phyloP scores from a whole-genome alignment of 1,140 invertebrate genomes.

The Aphelenchoides avenae region DNA sequence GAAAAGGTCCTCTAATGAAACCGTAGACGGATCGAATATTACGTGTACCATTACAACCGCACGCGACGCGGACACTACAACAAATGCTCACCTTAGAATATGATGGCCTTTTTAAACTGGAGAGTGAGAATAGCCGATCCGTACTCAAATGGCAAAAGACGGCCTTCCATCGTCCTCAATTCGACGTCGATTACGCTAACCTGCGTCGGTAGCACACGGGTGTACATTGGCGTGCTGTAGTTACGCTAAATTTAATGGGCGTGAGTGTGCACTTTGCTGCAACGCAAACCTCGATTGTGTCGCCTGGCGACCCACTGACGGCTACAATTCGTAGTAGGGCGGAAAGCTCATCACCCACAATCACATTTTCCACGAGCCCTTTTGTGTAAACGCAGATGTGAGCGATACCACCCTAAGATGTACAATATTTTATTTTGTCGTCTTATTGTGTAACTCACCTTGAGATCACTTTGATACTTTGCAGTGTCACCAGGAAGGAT shows the following conservation, averaged over 20 bases:
- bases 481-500: conserved; percentile 1
- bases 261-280: too few relatives aligned
- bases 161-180: conserved; percentile 9
- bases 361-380: conserved; percentile 7
- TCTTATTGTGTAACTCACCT: too few relatives aligned
- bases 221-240: conserved; percentile 19
- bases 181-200: conserved; percentile 20
- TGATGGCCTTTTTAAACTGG: conserved; percentile 19
- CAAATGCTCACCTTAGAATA: background rate
- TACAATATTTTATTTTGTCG: too few relatives aligned
- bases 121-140: conserved; percentile 8
- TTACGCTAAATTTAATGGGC: too few relatives aligned
- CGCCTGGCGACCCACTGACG: background rate
- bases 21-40: conserved; percentile 10
- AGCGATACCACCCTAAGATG: conserved; percentile 11
- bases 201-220: conserved; percentile 2
- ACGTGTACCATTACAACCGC: conserved; percentile 12
- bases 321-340: conserved; percentile 10
- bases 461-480: conserved; percentile 10
- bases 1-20: conserved; percentile 2
- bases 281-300: too few relatives aligned
- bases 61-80: background rate
- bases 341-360: conserved; percentile 6
- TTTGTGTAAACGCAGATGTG: conserved; percentile 11
- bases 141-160: conserved; percentile 6